Conservation (phyloP, 2,113 vertebrate species). For the Eulemur macaco region DNA sequence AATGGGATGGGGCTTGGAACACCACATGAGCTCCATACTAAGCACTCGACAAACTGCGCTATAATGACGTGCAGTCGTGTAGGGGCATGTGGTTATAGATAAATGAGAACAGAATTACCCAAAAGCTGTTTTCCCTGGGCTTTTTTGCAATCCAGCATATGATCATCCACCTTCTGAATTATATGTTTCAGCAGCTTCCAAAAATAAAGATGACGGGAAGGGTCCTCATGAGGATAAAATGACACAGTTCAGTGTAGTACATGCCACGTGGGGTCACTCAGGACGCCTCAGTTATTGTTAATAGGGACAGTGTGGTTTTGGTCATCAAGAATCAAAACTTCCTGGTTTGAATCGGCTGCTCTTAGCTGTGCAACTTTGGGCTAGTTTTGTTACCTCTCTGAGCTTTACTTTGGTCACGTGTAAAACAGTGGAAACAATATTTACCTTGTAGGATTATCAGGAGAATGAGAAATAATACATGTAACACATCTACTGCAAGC, state of each 20-base stretch:
- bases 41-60: too few relatives aligned
- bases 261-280: rapidly evolving
- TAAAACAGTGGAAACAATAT: neutral
- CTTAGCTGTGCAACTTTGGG: neutral
- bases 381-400: neutral
- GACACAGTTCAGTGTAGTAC: rapidly evolving
- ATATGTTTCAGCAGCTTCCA: neutral
- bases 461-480: neutral
- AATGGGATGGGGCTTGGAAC: neutral
- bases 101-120: neutral
- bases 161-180: neutral
- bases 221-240: rapidly evolving
- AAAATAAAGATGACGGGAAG: neutral
- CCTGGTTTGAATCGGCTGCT: neutral
- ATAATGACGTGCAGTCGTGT: rapidly evolving
- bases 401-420: neutral
- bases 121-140: neutral
- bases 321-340: neutral
- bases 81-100: neutral
- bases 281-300: rapidly evolving
- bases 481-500: too few relatives aligned
- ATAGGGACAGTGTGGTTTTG: neutral
- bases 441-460: neutral
- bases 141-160: neutral
- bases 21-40: rapidly evolving